Evolutionary conservation across 1,140 invertebrate genomes (phyloP).

Genomic region (Cephus cinctus): DNA sequence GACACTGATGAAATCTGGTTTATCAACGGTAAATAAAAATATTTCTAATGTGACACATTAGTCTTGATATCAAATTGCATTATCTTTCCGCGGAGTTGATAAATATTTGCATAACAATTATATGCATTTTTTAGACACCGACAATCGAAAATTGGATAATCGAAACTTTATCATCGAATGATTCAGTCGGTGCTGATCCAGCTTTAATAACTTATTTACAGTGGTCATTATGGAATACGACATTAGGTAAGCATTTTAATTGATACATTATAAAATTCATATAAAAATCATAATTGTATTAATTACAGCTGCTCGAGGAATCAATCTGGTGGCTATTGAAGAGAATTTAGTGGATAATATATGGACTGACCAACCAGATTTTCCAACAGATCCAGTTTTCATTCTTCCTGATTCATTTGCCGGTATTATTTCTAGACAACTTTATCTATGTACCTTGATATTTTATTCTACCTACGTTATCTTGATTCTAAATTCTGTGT

Average conservation of each 20-base stretch:
- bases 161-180: constrained; percentile 53
- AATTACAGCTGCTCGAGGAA: constrained; percentile 42
- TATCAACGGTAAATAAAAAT: constrained; percentile 24
- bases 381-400: constrained; percentile 48
- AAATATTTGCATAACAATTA: constrained; percentile 5
- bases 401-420: constrained; percentile 52
- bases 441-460: neutral
- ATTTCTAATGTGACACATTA: too few relatives aligned
- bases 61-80: too few relatives aligned
- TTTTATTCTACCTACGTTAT: too few relatives aligned
- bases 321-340: constrained; percentile 50
- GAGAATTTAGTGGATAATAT: constrained; percentile 63
- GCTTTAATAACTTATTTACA: constrained; percentile 43
- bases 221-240: constrained; percentile 40
- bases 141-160: constrained; percentile 56
- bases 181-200: constrained; percentile 62
- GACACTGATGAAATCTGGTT: constrained; percentile 62
- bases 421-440: constrained; percentile 38
- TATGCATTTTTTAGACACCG: constrained; percentile 31
- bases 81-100: neutral
- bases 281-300: neutral
- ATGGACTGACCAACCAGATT: constrained; percentile 56
- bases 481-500: neutral
- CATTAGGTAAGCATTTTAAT: constrained; percentile 31
- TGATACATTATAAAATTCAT: neutral